Evolutionary conservation across 2,113 vertebrate species (phyloP), one percentile per base, ranked within the genome.

Genomic region (Chunga burmeisteri): DNA sequence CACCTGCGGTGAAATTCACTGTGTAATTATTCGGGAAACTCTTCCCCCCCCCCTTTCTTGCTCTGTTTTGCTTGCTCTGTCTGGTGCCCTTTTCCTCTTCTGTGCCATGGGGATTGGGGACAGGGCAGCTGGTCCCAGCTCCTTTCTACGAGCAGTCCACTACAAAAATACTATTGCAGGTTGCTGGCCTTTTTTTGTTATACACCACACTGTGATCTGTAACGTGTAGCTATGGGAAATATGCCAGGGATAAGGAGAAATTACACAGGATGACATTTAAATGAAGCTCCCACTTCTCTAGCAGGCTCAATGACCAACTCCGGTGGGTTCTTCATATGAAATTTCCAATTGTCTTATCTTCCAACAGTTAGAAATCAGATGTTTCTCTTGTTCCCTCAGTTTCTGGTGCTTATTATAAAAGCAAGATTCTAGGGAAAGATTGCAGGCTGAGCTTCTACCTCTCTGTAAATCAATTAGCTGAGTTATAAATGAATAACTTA

Each of bases 391-490:
- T 56, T 91, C 46, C 13, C 32, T 85, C 29, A 58, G 55, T 82
- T 93, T 85, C 50, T 91, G 42, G 58, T 66, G 66, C 83, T 87
- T 71, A 82, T 85, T 73, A 94, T 62, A 90, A 93, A 93, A 89
- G 74, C 2, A 3, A 92, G 66, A 88, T 95, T 80, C 70, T 50
- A 80, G 25, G 23, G 25, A 80, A 79, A 89, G 74, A 93, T 15
- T 89, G 40, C 18, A 95, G 84, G n/a, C 52, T 89, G 70, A 94
- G 84, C 40, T 87, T 93, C 86, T 91, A 92, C 71, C 29, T 94
- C 86, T 84, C 66, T 70, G 83, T 96, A 94, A 96, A 97, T 97
- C 96, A 97, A 97, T 97, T 96, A 95, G 81, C 70, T 5, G 38
- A 85, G 81, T 90, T 96, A 94, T 80, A 97, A 97, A 97, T 88